phyloP scores from a whole-genome alignment of 1,140 invertebrate species.

The Bradysia coprophila region DNA sequence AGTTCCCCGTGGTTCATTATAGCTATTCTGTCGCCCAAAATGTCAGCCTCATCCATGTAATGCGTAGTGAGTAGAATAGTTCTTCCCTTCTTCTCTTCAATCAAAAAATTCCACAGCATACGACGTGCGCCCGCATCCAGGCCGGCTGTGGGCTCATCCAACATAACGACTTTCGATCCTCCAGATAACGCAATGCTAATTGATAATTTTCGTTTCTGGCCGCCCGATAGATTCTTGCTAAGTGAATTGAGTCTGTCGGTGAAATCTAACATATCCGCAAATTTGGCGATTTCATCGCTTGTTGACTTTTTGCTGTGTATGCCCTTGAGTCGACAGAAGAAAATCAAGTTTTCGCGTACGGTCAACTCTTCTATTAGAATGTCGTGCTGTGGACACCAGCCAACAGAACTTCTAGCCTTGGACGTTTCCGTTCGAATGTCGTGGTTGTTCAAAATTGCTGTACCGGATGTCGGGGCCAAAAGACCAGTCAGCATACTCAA shows the following conservation, averaged over 20 bases:
- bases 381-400: conserved; percentile 83
- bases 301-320: conserved; percentile 40
- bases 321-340: conserved; percentile 58
- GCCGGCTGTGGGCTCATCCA: conserved; percentile 89
- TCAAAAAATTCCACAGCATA: conserved; percentile 72
- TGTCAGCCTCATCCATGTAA: conserved; percentile 95
- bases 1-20: conserved; percentile 72
- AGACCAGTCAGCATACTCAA: conserved; percentile 60
- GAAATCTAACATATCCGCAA: conserved; percentile 44
- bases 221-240: conserved; percentile 50
- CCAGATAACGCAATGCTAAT: conserved; percentile 62
- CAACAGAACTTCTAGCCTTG: conserved; percentile 40
- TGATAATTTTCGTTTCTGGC: conserved; percentile 68
- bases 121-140: conserved; percentile 86
- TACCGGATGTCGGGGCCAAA: conserved; percentile 46
- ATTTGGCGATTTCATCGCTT: conserved; percentile 28
- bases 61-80: conserved; percentile 90
- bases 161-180: conserved; percentile 46
- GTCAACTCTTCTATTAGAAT: conserved; percentile 62
- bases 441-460: conserved; percentile 46
- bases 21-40: conserved; percentile 81
- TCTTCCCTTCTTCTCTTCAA: conserved; percentile 30
- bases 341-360: conserved; percentile 69
- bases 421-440: conserved; percentile 37
- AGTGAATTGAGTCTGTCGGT: conserved; percentile 31